Conservation (phyloP, 2,888 invertebrate genomes). For the Luffia ferchaultella region DNA sequence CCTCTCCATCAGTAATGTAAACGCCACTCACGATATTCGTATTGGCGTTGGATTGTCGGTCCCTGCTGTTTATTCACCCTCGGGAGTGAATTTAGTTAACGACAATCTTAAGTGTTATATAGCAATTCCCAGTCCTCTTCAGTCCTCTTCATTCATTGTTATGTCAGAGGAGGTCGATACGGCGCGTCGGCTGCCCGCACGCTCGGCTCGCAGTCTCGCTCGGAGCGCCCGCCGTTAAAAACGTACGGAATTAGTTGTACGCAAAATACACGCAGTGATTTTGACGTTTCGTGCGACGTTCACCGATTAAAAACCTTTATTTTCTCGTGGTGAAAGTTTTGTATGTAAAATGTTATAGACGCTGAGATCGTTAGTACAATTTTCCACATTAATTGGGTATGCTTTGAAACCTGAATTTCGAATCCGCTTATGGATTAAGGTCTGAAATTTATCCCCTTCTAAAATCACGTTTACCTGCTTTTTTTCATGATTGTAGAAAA, state of each 20-base stretch:
- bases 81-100: too few relatives aligned
- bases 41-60: too few relatives aligned
- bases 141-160: constrained; percentile 41
- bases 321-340: constrained; percentile 3
- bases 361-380: not conserved
- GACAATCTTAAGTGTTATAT: too few relatives aligned
- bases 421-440: not conserved
- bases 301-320: not conserved
- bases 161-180: constrained; percentile 42
- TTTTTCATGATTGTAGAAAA: too few relatives aligned
- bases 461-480: too few relatives aligned
- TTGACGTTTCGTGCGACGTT: constrained; percentile 1
- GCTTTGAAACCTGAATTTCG: not conserved
- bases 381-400: not conserved
- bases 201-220: constrained; percentile 36
- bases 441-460: too few relatives aligned
- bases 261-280: constrained; percentile 2
- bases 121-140: too few relatives aligned
- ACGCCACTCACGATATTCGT: too few relatives aligned
- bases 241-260: constrained; percentile 9
- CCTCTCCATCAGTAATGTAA: too few relatives aligned
- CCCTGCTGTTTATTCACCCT: too few relatives aligned
- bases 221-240: constrained; percentile 8
- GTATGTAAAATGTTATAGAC: constrained; percentile 1
- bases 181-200: constrained; percentile 15